Evolutionary conservation across 2,113 vertebrate species (phyloP).

Genomic region (Dermatemys mawii): DNA sequence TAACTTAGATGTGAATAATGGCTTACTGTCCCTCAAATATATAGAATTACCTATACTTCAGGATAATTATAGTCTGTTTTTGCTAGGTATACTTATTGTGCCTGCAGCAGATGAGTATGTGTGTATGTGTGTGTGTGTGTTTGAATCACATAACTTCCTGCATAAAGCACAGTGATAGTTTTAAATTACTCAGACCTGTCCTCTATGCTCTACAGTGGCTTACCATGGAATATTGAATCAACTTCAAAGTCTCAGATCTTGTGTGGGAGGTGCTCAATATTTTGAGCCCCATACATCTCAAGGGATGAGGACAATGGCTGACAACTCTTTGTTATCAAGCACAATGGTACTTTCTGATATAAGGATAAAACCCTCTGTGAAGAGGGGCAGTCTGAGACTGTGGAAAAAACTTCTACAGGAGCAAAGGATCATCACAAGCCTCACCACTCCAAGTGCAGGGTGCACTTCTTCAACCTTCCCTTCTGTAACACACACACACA

Average conservation of each 20-base stretch:
- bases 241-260: background rate
- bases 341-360: no score
- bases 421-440: no score
- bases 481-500: no score
- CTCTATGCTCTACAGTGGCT: background rate
- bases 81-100: background rate
- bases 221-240: background rate
- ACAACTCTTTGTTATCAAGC: no score
- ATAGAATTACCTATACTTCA: background rate
- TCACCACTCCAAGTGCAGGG: no score
- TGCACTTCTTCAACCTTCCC: no score
- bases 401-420: no score
- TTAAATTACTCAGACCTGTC: background rate
- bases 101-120: background rate
- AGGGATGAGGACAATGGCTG: no score
- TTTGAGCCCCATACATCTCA: background rate
- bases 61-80: background rate
- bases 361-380: no score
- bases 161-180: background rate
- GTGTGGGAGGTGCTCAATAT: background rate
- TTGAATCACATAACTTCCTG: background rate
- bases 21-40: background rate
- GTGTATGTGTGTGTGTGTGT: background rate
- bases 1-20: background rate
- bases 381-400: no score